These are phyloP conservation scores for Rhyzopertha dominica DNA, from an alignment of 1,140 invertebrate species.

Conservation along the genomic window DNA sequence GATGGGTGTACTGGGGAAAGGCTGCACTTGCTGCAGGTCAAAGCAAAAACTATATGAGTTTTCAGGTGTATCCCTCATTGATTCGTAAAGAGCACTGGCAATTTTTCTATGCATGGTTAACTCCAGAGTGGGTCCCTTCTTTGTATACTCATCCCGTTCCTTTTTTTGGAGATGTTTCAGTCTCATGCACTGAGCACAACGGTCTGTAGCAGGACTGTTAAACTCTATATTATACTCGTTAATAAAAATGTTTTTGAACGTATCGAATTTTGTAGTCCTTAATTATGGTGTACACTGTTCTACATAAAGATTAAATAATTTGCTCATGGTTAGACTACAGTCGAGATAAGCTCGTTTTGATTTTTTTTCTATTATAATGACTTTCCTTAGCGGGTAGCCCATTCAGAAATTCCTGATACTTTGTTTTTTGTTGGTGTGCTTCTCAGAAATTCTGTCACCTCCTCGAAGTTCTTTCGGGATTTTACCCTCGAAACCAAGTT, in stretches of 20 bases:
- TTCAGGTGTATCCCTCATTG: neutral
- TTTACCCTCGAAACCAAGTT: too few relatives aligned
- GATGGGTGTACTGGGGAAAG: conserved; percentile 23
- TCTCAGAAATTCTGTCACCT: too few relatives aligned
- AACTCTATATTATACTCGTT: conserved; percentile 3
- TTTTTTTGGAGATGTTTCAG: conserved; percentile 1
- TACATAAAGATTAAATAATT: conserved; percentile 1
- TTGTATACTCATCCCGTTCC: neutral
- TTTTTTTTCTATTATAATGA: neutral
- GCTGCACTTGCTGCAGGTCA: conserved; percentile 31
- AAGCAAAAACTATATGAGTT: conserved; percentile 17
- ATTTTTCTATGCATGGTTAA: conserved; percentile 5
- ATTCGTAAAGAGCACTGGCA: conserved; percentile 4
- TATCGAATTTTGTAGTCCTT: conserved; percentile 1
- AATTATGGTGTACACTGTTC: too few relatives aligned
- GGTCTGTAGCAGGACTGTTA: conserved; percentile 5
- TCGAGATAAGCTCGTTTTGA: neutral
- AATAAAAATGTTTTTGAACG: conserved; percentile 1
- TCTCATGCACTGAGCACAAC: conserved; percentile 6
- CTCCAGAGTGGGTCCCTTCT: neutral
- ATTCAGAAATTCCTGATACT: too few relatives aligned
- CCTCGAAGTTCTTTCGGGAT: too few relatives aligned
- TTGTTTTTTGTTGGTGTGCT: too few relatives aligned
- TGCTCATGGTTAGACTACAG: neutral
- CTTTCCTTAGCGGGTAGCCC: neutral